Evolutionary conservation across 2,888 invertebrate species (phyloP).

Genomic region (Anthophora plumipes): DNA sequence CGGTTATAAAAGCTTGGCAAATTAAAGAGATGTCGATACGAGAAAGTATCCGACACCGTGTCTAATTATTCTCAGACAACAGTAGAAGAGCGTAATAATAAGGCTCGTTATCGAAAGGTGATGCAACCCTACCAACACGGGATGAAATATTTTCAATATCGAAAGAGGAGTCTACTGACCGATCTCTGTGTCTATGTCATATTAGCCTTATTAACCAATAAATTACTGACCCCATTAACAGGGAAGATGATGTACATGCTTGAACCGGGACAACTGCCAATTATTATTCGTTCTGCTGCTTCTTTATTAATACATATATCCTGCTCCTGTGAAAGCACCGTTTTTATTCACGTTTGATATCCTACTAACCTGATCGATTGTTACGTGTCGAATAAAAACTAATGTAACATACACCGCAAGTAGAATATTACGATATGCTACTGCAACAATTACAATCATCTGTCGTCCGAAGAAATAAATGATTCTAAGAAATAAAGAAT

Average conservation of each 20-base stretch:
- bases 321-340: background rate
- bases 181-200: background rate
- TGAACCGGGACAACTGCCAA: constrained; percentile 48
- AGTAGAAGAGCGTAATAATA: background rate
- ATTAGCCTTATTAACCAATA: constrained; percentile 31
- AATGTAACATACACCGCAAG: too few species aligned
- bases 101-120: background rate
- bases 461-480: too few species aligned
- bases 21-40: too few species aligned
- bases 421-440: too few species aligned
- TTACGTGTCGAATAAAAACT: too few species aligned
- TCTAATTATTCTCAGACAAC: background rate
- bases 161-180: background rate
- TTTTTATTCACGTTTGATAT: background rate
- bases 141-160: constrained; percentile 2
- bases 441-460: too few species aligned
- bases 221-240: constrained; percentile 38
- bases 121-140: constrained; percentile 14
- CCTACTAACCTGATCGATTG: background rate
- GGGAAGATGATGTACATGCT: constrained; percentile 25
- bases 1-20: background rate
- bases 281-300: constrained; percentile 29
- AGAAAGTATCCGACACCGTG: background rate
- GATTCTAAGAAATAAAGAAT: too few species aligned
- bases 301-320: constrained; percentile 2